These are phyloP conservation scores for Zootermopsis nevadensis DNA, from an alignment of 2,888 invertebrate genomes.

Conservation along the genomic window DNA sequence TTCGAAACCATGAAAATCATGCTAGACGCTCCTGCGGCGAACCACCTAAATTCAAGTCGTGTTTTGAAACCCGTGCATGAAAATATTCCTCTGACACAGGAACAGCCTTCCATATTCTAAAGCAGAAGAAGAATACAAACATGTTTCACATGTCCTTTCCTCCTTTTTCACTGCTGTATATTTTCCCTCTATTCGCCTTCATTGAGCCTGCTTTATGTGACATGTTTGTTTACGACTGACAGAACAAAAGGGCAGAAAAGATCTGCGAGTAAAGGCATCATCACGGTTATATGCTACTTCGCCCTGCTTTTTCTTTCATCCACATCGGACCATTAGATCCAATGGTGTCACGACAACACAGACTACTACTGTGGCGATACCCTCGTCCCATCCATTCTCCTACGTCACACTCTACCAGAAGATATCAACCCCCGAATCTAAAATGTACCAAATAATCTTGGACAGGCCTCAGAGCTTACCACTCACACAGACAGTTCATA, in stretches of 20 bases:
- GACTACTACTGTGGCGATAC: slow-evolving; percentile 40
- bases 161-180: background rate
- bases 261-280: slow-evolving; percentile 33
- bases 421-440: background rate
- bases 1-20: no score
- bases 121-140: background rate
- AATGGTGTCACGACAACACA: slow-evolving; percentile 31
- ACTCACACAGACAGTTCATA: no score
- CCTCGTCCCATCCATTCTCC: background rate
- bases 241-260: slow-evolving; percentile 29
- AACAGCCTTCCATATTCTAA: background rate
- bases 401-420: background rate
- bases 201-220: slow-evolving; percentile 42
- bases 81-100: background rate
- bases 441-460: background rate
- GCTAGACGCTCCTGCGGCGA: no score
- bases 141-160: background rate
- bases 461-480: no score
- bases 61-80: background rate
- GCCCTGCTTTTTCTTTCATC: slow-evolving; percentile 26
- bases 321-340: slow-evolving; percentile 44
- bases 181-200: background rate
- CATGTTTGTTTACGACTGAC: slow-evolving; percentile 47
- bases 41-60: no score
- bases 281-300: slow-evolving; percentile 18